Evolutionary conservation across 2,113 vertebrate genomes (phyloP).

Genomic region (Accipiter virgatus): DNA sequence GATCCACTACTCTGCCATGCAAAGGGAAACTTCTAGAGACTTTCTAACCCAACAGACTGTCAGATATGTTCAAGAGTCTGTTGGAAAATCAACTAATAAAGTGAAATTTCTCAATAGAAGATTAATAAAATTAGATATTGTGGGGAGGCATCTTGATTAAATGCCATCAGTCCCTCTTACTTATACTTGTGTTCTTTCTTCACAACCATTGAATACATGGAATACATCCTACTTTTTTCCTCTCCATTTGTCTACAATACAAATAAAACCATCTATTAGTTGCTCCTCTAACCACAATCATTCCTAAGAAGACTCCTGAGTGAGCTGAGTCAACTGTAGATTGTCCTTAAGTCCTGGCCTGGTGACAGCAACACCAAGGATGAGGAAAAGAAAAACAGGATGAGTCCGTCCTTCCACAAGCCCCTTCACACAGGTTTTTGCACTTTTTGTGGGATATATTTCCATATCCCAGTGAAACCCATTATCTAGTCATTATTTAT

Average conservation of each 20-base stretch:
- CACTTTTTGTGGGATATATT: slow-evolving; percentile 64
- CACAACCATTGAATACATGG: neutral
- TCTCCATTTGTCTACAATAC: neutral
- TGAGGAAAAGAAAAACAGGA: neutral
- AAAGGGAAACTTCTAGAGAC: neutral
- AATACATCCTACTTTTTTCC: neutral
- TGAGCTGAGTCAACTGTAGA: neutral
- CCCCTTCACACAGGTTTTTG: slow-evolving; percentile 27
- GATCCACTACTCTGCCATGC: neutral
- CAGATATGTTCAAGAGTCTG: neutral
- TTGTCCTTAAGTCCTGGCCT: neutral
- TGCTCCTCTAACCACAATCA: neutral
- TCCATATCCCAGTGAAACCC: slow-evolving; percentile 81
- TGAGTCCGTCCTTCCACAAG: neutral
- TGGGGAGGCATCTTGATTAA: neutral
- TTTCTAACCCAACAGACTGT: neutral
- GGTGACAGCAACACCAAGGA: neutral
- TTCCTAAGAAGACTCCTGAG: neutral
- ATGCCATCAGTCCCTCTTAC: neutral
- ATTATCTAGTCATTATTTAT: slow-evolving; percentile 80
- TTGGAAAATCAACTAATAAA: neutral
- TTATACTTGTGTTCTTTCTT: neutral
- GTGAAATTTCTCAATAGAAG: neutral
- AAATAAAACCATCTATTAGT: neutral
- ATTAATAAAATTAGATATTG: neutral